Base-by-base conservation (phyloP, 1,140 invertebrate genomes). In the Augochlora pura region DNA sequence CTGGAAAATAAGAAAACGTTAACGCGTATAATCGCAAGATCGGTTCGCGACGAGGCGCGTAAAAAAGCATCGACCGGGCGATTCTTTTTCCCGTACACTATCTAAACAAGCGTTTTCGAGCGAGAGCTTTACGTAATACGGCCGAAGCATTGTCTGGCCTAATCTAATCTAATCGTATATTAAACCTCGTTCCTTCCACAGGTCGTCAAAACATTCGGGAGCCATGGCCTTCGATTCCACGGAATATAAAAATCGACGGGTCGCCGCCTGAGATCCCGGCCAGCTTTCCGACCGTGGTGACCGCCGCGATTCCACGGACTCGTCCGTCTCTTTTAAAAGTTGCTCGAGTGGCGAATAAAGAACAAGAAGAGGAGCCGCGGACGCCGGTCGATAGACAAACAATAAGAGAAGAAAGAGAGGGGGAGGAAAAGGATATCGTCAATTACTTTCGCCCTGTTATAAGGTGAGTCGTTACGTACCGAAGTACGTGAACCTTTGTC, bases 131-230 rank as follows among this genome's bases (percentile, higher is more conserved):
- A 46, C 65, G 39, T 32, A 65, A 79, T 39, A n/a, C 16, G 12
- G 18, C 18, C 14, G 18, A 23, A 60, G 32, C 54, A 18, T 49
- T 49, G 64, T 25, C n/a, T n/a, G n/a, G 73, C 62, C 27, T 81
- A 74, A 82, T 85, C 83, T 75, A 85, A 86, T 86, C 70, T 82
- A 81, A 84, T 85, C 70, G 42, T 10, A 14, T 23, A 39, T 64
- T 25, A 68, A 23, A 62, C 68, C 57, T 38, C 62, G 21, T 75
- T 46, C 65, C 12, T 49, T 72, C 85, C 82, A 18, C 68, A 86
- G 83, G 82, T 86, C 52, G 67, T 59, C 39, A 60, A 32, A 63
- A 21, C 59, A 42, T 71, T 39, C 39, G 46, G 60, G 25, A 85
- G 63, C 42, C 70, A 71, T 79, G 75, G 75, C 63, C 70, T 74